Evolutionary conservation across 2,797 vertebrate genomes (phyloP).

Genomic region (Morus bassanus): DNA sequence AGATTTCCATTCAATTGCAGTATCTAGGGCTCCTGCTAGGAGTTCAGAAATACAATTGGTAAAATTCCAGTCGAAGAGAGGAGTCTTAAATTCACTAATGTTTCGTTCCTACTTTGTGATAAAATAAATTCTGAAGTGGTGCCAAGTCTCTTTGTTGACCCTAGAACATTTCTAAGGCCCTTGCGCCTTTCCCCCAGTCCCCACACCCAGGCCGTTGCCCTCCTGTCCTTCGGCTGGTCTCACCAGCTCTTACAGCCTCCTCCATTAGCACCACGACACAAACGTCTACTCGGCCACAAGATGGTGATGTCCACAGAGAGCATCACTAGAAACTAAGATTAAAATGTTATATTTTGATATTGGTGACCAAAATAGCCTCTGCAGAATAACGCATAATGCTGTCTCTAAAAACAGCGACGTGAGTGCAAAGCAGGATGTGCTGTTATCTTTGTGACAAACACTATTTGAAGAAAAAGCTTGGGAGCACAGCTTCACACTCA

Average conservation of each 20-base stretch:
- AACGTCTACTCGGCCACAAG: neutral
- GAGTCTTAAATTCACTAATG: neutral
- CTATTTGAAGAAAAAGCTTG: neutral
- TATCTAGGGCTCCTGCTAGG: neutral
- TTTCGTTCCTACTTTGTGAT: constrained; percentile 1
- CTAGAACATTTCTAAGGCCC: neutral
- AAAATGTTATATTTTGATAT: neutral
- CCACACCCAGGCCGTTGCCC: neutral
- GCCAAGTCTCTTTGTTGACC: neutral
- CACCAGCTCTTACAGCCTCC: neutral
- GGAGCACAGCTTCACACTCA: neutral
- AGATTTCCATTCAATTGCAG: neutral
- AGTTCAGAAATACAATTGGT: constrained; percentile 29
- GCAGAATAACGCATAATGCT: neutral
- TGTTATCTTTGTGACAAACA: neutral
- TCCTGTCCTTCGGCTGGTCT: fast-evolving
- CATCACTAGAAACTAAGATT: neutral
- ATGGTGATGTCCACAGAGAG: neutral
- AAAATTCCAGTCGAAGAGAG: neutral
- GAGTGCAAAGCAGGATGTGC: neutral
- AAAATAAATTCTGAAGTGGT: neutral
- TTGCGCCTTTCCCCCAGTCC: neutral
- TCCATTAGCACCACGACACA: neutral
- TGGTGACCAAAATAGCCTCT: neutral
- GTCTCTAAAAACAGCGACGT: fast-evolving